Percentiles rank a stretch among this genome's conserved stretches.
Conservation (phyloP, 2,888 invertebrate species). For the Synergus gifuensis region DNA sequence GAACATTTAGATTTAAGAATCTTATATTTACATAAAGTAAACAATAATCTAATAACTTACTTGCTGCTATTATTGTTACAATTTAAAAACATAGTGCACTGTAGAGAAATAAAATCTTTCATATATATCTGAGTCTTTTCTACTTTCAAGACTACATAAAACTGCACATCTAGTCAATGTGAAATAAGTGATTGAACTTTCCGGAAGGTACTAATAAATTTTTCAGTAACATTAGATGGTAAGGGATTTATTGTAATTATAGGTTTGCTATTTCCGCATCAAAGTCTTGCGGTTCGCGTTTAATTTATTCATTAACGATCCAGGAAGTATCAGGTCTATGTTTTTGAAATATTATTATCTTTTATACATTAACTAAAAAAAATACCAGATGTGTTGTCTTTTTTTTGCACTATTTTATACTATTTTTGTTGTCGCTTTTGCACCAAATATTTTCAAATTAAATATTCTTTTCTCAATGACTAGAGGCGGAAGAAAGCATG, state of each 20-base stretch:
- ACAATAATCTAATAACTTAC: not conserved
- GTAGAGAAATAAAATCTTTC: not conserved
- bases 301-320: conserved; percentile 1
- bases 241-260: not conserved
- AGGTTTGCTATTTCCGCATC: not conserved
- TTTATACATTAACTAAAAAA: not conserved
- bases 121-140: no score
- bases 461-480: not conserved
- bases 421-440: not conserved
- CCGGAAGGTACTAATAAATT: not conserved
- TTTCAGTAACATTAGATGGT: not conserved
- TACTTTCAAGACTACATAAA: not conserved
- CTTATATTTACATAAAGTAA: not conserved
- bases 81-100: not conserved
- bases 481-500: not conserved
- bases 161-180: not conserved
- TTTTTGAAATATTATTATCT: not conserved
- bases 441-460: not conserved
- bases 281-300: not conserved
- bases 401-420: not conserved
- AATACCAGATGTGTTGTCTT: not conserved
- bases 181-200: not conserved
- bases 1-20: not conserved
- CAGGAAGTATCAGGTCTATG: not conserved
- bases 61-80: not conserved